Base-by-base conservation (phyloP, 2,888 invertebrate genomes). In the Leptinotarsa haldemani region DNA sequence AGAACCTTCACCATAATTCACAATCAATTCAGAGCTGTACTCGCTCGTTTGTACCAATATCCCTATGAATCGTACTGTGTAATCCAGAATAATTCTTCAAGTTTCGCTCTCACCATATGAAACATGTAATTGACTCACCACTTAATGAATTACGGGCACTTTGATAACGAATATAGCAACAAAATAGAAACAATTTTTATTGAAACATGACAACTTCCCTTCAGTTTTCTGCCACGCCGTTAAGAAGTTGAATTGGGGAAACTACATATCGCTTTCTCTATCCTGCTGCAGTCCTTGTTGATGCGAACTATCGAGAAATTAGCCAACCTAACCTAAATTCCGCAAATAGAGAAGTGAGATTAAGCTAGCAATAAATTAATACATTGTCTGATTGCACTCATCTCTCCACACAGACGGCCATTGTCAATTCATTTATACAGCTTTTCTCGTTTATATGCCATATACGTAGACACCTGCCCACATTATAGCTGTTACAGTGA, bases 271-370 rank as follows among this genome's bases (percentile, higher is more conserved):
- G 61, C 61, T 61, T 61, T 61, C 61, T 61, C 61, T 61, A n/a
- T 30, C 30, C 30, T 61, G 9, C 61, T 61, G 61, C 30, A 61
- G 30, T 40, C 61, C n/a, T 61, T 61, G 30, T n/a, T 40, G 25
- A 61, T 30, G 61, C 18, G 25, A 61, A 25, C 18, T n/a, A 61
- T 61, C 25, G 40, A 40, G 30, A 30, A 61, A 61, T 61, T 61
- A 61, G 61, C 25, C 61, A 61, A 61, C 40, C n/a, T 61, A 61
- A 61, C 61, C 61, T 61, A 40, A 61, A 61, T 61, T 61, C 61
- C 61, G 61, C 61, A 61, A 61, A 61, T 61, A 61, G 61, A 61
- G n/a, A 56, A 56, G 56, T 56, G 56, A 56, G 61, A 61, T 61
- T 40, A 15, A 61, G 61, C n/a, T n/a, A n/a, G n/a, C 40, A 61